Conservation (phyloP, 1,140 invertebrate genomes). For the Drosophila watanabei region DNA sequence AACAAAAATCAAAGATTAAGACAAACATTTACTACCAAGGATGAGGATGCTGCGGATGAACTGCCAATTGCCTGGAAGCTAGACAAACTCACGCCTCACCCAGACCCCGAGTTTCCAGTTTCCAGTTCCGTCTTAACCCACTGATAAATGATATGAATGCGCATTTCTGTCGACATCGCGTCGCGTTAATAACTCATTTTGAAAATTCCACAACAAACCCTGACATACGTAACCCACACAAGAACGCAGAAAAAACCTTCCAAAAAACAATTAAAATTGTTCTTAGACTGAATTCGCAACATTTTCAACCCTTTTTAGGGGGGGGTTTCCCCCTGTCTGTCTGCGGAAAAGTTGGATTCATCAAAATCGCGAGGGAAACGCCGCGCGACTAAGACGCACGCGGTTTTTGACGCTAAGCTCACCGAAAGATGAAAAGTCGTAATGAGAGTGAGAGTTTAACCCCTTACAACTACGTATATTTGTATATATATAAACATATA, state of each 20-base stretch:
- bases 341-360: constrained; percentile 40
- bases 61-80: constrained; percentile 62
- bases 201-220: constrained; percentile 74
- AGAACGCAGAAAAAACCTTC: constrained; percentile 4
- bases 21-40: constrained; percentile 80
- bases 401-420: constrained; percentile 35
- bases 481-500: background rate
- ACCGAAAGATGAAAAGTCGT: constrained; percentile 29
- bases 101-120: too few species aligned
- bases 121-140: too few species aligned
- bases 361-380: constrained; percentile 52
- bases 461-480: constrained; percentile 1
- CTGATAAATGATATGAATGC: constrained; percentile 83
- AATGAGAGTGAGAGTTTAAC: constrained; percentile 24
- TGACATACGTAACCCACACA: constrained; percentile 44
- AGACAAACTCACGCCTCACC: constrained; percentile 59
- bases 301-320: constrained; percentile 56
- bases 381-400: constrained; percentile 7
- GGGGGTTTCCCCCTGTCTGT: constrained; percentile 13
- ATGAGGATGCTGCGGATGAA: constrained; percentile 15
- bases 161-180: constrained; percentile 64
- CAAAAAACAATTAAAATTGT: constrained; percentile 80
- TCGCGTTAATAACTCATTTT: constrained; percentile 85
- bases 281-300: constrained; percentile 48
- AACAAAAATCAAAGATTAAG: constrained; percentile 86